These are phyloP conservation scores for Vollenhovia emeryi DNA, from an alignment of 1,140 invertebrate species.

Conservation along the genomic window DNA sequence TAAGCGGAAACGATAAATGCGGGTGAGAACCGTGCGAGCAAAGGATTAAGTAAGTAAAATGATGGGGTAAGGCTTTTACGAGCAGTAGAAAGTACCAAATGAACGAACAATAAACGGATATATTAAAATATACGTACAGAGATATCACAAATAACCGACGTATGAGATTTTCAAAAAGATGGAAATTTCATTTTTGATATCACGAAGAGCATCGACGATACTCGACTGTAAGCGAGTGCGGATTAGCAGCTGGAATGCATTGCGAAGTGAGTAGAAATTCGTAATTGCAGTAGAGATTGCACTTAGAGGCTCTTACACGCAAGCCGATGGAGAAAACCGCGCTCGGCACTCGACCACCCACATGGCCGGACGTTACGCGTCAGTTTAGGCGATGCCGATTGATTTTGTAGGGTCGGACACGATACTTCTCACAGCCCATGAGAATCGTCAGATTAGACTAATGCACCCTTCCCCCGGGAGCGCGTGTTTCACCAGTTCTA, in stretches of 20 bases:
- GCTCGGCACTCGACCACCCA: slow-evolving; percentile 65
- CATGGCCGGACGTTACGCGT: slow-evolving; percentile 78
- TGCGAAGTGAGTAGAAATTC: slow-evolving; percentile 31
- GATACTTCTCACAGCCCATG: slow-evolving; percentile 78
- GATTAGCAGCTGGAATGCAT: slow-evolving; percentile 6
- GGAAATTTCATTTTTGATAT: background rate
- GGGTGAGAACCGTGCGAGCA: slow-evolving; percentile 23
- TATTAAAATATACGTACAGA: background rate
- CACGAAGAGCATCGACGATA: background rate
- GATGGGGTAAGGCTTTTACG: background rate
- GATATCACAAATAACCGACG: background rate
- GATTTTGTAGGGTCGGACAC: slow-evolving; percentile 79
- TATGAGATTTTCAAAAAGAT: background rate
- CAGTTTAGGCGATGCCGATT: slow-evolving; percentile 72
- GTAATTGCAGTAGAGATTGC: slow-evolving; percentile 54
- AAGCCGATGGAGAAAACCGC: slow-evolving; percentile 58
- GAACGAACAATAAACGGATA: background rate
- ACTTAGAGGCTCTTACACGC: slow-evolving; percentile 38
- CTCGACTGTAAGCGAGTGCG: background rate
- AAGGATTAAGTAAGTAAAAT: slow-evolving; percentile 3
- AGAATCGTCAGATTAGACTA: slow-evolving; percentile 74
- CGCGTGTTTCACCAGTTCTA: slow-evolving; percentile 38
- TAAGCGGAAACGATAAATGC: slow-evolving; percentile 46
- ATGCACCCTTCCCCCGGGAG: slow-evolving; percentile 68
- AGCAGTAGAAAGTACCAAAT: background rate